Percentiles rank a stretch among this genome's conserved stretches.
Evolutionary conservation across 2,888 invertebrate genomes (phyloP).

Genomic region (Melanophora roralis): DNA sequence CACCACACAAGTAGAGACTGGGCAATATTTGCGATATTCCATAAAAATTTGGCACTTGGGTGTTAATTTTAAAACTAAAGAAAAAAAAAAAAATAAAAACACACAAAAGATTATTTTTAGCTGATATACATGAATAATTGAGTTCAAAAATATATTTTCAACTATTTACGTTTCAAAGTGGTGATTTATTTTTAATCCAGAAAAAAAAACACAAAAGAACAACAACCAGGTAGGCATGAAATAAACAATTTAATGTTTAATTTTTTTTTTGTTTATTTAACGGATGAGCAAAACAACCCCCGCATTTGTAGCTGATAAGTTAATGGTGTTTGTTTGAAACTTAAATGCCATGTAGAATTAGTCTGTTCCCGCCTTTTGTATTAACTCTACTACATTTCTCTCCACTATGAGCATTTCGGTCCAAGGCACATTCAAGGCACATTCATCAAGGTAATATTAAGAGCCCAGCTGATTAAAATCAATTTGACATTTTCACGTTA

Average conservation of each 20-base stretch:
- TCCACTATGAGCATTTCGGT: not conserved
- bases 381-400: not conserved
- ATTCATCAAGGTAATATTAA: no score
- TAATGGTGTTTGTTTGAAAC: not conserved
- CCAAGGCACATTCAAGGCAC: no score
- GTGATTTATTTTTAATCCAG: not conserved
- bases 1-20: conserved; percentile 87
- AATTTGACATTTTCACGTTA: no score
- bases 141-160: conserved; percentile 2
- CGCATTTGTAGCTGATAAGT: not conserved
- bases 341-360: conserved; percentile 26
- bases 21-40: conserved; percentile 86
- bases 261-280: not conserved
- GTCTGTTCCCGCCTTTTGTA: not conserved
- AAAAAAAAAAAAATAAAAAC: conserved; percentile 58
- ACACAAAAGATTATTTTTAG: conserved; percentile 14
- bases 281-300: conserved; percentile 17
- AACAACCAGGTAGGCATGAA: conserved; percentile 40
- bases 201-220: conserved; percentile 25
- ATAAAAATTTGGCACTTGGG: conserved; percentile 71
- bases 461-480: no score
- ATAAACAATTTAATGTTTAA: conserved; percentile 33
- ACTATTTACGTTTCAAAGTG: not conserved
- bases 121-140: not conserved
- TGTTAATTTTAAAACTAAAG: conserved; percentile 71